A percentile compares a stretch with the other conserved stretches of the same genome.
Conservation (phyloP, 2,797 vertebrate genomes). For the Melopsittacus undulatus region DNA sequence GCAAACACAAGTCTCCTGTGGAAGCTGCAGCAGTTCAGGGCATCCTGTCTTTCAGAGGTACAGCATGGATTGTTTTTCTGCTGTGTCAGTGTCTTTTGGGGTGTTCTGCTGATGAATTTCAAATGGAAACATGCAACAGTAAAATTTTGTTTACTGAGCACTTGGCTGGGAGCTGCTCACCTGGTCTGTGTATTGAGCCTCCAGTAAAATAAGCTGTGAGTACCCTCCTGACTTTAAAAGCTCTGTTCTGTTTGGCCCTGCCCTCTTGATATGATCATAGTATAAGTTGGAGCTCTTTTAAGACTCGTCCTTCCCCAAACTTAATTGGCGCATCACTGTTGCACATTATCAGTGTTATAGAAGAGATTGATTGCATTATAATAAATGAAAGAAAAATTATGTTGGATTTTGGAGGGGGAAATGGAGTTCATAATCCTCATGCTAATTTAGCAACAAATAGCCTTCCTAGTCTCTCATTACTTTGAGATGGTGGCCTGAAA, state of each 20-base stretch:
- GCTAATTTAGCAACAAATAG: not conserved
- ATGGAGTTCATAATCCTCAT: not conserved
- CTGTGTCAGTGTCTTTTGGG: rapidly evolving
- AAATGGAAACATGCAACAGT: not conserved
- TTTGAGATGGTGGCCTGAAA: not conserved
- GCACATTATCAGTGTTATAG: not conserved
- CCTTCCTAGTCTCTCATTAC: not conserved
- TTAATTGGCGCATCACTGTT: not conserved
- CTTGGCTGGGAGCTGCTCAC: not conserved
- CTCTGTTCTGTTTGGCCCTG: not conserved
- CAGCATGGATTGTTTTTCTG: not conserved
- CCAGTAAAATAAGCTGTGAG: not conserved
- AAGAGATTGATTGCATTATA: not conserved
- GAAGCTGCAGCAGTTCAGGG: not conserved
- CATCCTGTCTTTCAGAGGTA: not conserved
- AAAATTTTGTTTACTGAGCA: not conserved
- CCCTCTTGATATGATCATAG: not conserved
- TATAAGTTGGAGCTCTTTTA: not conserved
- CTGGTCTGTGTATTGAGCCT: not conserved
- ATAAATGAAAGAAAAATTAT: not conserved
- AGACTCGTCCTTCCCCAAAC: not conserved
- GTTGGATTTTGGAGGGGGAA: not conserved
- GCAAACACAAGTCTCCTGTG: not conserved
- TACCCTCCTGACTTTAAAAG: not conserved
- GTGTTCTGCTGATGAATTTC: not conserved